phyloP scores from a whole-genome alignment of 2,888 invertebrate species.

The Stegana nigrithorax region DNA sequence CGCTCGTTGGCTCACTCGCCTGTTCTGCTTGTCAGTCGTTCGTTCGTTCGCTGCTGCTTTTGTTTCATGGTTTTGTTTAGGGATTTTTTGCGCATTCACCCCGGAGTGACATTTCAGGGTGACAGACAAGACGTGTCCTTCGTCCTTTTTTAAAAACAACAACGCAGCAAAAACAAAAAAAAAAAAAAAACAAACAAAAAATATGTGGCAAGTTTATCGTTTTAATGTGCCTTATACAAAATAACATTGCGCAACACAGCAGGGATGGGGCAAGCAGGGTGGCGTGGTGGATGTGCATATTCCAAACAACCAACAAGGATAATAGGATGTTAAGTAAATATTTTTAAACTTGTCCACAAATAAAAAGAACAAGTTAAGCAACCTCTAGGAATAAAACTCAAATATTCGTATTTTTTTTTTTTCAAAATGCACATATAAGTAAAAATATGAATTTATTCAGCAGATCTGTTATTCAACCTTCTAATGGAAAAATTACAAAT shows the following conservation, averaged over 20 bases:
- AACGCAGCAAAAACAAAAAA: slow-evolving; percentile 7
- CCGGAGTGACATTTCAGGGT: slow-evolving; percentile 65
- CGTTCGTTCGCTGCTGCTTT: slow-evolving; percentile 29
- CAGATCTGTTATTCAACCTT: too few species aligned
- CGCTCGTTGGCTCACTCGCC: slow-evolving; percentile 19
- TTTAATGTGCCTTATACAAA: slow-evolving; percentile 58
- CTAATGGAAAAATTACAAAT: too few species aligned
- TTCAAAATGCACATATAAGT: too few species aligned
- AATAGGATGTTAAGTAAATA: slow-evolving; percentile 62
- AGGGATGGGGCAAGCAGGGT: background rate
- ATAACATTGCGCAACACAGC: background rate
- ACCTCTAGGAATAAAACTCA: too few species aligned
- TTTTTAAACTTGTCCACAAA: slow-evolving; percentile 34
- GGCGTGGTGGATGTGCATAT: slow-evolving; percentile 37
- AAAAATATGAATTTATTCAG: too few species aligned
- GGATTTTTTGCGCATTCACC: slow-evolving; percentile 54
- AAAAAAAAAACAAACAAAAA: background rate
- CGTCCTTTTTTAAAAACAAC: slow-evolving; percentile 48
- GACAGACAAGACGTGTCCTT: slow-evolving; percentile 67
- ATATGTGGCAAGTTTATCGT: slow-evolving; percentile 55
- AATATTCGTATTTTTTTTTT: too few species aligned
- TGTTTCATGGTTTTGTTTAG: slow-evolving; percentile 43
- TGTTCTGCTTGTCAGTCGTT: background rate
- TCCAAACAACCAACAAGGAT: slow-evolving; percentile 47
- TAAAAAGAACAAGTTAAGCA: slow-evolving; percentile 11